A percentile compares a stretch with the other conserved stretches of the same genome.
Evolutionary conservation across 1,140 invertebrate genomes (phyloP).

Genomic region (Ceratina australensis): DNA sequence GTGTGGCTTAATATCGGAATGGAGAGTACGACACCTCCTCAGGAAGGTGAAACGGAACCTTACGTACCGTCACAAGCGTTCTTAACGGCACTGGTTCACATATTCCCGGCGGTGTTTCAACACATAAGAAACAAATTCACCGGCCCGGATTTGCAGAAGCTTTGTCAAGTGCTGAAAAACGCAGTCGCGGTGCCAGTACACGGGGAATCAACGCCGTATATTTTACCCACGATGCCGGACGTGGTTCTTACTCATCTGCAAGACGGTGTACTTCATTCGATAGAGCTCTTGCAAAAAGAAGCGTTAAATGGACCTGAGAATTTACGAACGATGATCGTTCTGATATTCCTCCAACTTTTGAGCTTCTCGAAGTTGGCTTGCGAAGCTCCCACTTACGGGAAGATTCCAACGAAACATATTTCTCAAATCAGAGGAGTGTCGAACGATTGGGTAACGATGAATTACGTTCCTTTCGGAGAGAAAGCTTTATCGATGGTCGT

Average conservation of each 20-base stretch:
- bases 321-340: conserved; percentile 86
- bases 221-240: conserved; percentile 87
- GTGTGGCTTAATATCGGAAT: conserved; percentile 93
- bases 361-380: conserved; percentile 88
- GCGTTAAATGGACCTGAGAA: conserved; percentile 84
- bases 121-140: conserved; percentile 92
- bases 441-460: conserved; percentile 90
- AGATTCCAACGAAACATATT: conserved; percentile 80
- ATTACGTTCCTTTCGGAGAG: conserved; percentile 94
- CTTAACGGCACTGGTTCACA: conserved; percentile 94
- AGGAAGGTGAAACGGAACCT: conserved; percentile 81
- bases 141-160: conserved; percentile 87
- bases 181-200: conserved; percentile 90
- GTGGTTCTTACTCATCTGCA: conserved; percentile 90
- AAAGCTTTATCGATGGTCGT: conserved; percentile 90
- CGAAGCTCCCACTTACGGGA: conserved; percentile 84
- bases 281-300: conserved; percentile 90
- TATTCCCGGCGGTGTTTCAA: conserved; percentile 95
- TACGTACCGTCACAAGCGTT: conserved; percentile 95
- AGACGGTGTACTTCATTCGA: conserved; percentile 89
- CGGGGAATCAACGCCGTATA: conserved; percentile 90
- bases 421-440: conserved; percentile 77
- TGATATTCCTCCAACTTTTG: conserved; percentile 90
- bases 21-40: conserved; percentile 86
- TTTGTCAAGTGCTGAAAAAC: conserved; percentile 89